Percentiles rank a stretch among this genome's conserved stretches.
phyloP scores from a whole-genome alignment of 1,140 invertebrate species.

The Lepidurus packardi region DNA sequence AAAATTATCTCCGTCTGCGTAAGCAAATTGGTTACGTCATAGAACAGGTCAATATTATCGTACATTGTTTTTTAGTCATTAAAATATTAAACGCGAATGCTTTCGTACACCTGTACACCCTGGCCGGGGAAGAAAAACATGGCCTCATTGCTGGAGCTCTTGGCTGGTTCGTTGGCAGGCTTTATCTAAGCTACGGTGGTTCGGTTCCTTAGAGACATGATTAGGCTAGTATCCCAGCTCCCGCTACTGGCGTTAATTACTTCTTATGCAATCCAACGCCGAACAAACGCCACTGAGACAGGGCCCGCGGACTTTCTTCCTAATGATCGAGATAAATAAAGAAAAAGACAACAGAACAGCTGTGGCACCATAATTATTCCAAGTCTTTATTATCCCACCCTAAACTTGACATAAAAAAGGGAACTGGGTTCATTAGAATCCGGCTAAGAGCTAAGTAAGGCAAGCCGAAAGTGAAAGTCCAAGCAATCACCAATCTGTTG shows the following conservation, averaged over 20 bases:
- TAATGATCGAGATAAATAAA: not conserved
- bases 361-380: not conserved
- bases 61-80: not conserved
- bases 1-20: too few relatives aligned
- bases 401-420: not conserved
- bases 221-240: not conserved
- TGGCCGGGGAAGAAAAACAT: not conserved
- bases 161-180: not conserved
- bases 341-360: not conserved
- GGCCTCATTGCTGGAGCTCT: not conserved
- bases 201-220: conserved; percentile 14
- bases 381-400: not conserved
- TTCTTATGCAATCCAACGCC: not conserved
- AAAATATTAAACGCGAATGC: not conserved
- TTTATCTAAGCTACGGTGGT: conserved; percentile 11
- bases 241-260: conserved; percentile 11
- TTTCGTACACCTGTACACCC: not conserved
- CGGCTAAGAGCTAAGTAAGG: not conserved
- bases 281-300: not conserved
- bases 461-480: not conserved
- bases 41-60: not conserved
- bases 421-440: conserved; percentile 19
- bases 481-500: not conserved
- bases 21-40: not conserved
- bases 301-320: not conserved